Percentiles rank a stretch among this genome's conserved stretches.
phyloP scores from a whole-genome alignment of 2,113 vertebrate species.

The Takifugu flavidus region DNA sequence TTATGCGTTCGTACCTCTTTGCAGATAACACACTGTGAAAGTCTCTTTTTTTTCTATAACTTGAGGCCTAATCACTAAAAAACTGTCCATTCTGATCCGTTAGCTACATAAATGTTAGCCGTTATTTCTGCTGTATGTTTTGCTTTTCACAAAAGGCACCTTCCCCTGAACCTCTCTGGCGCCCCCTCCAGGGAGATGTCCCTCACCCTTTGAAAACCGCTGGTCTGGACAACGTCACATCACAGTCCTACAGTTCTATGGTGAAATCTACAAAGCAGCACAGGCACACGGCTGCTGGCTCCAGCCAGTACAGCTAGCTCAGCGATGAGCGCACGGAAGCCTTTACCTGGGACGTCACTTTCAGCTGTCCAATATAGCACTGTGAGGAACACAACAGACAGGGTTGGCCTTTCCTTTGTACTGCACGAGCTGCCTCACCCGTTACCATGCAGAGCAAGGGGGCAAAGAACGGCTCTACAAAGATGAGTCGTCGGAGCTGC shows the following conservation, averaged over 20 bases:
- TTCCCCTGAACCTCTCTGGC: too few relatives aligned
- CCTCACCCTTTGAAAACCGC: too few relatives aligned
- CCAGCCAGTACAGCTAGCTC: constrained; percentile 49
- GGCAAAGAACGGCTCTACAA: constrained; percentile 34
- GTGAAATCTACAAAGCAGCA: constrained; percentile 54
- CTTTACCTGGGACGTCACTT: constrained; percentile 79
- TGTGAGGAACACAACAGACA: constrained; percentile 79
- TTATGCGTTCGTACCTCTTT: too few relatives aligned
- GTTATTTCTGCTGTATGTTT: too few relatives aligned
- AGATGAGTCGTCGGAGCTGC: constrained; percentile 12
- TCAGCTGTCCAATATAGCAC: constrained; percentile 83
- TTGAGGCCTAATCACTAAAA: too few relatives aligned
- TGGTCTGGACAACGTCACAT: constrained; percentile 53
- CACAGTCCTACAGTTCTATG: constrained; percentile 61
- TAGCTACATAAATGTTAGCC: too few relatives aligned
- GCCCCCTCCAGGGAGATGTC: too few relatives aligned
- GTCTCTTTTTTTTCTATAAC: too few relatives aligned
- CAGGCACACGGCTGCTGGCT: constrained; percentile 42
- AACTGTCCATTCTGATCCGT: too few relatives aligned
- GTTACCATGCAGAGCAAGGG: constrained; percentile 53
- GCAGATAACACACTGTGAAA: too few relatives aligned
- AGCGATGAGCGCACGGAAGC: constrained; percentile 39
- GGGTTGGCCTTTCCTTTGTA: constrained; percentile 71
- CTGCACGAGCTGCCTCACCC: constrained; percentile 40
- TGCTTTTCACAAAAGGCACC: too few relatives aligned